Base-by-base conservation (phyloP, 1,140 invertebrate species). In the Yoshiicerus persimilis region DNA sequence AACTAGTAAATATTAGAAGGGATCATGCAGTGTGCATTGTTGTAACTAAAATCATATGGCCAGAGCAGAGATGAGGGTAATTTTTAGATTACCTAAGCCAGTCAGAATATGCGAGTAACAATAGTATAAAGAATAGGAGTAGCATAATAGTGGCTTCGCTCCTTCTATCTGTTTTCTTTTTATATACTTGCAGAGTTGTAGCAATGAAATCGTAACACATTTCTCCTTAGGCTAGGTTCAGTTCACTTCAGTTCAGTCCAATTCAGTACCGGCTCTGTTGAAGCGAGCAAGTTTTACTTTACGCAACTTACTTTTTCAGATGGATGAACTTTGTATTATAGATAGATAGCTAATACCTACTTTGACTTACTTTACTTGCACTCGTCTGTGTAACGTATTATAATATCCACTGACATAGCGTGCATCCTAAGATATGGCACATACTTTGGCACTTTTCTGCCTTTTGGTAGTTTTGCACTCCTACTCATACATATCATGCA, bases 171-270 rank as follows among this genome's bases (percentile, higher is more conserved):
- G 47, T 80, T 80, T 34, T 36, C 32, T 80, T 80, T 80, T 80
- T 80, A 80, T 80, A 38, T 32, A 36, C 38, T 34, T 80, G 34
- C 8, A 38, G 34, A 34, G 34, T 80, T 30, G 66, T 66, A 56
- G 64, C 64, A 66, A 10, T 30, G 66, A 70, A 30, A 70, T 70
- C 27, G 27, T 80, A 80, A 80, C 75, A 36, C 20, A n/a, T 34
- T 80, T 80, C 34, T 38, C 75, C 75, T 80, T 80, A 80, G 75
- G 75, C 75, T 36, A 80, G 75, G 75, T 80, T 77, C 70, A 36
- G 30, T 77, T 34, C 70, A 36, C 13, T 77, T 34, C 32, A 36
- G 25, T 66, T 70, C 66, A 70, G 47, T n/a, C 4, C 47, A n/a
- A 56, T 56, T 56, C 47, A 56, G 47, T 20, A 20, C 13, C 8